Conservation (phyloP, 2,113 vertebrate species). For the Brienomyrus longianalis region DNA sequence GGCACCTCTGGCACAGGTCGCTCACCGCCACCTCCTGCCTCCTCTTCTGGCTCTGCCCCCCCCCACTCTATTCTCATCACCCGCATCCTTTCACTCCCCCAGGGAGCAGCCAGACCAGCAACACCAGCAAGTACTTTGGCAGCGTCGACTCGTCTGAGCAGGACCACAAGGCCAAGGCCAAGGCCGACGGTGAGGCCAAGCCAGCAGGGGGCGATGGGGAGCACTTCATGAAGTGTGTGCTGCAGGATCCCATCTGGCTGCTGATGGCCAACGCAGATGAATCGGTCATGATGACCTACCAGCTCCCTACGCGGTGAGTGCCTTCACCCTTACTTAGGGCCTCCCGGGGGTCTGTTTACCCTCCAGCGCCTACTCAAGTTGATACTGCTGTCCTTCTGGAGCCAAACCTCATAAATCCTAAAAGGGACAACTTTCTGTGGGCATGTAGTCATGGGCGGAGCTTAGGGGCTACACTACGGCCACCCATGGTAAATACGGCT, state of each 20-base stretch:
- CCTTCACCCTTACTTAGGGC: background rate
- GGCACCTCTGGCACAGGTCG: slow-evolving; percentile 69
- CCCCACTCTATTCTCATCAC: background rate
- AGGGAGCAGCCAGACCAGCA: slow-evolving; percentile 73
- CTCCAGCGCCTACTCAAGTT: background rate
- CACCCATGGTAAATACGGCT: background rate
- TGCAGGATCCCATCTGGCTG: slow-evolving; percentile 79
- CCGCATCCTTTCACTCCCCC: background rate
- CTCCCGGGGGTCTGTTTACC: background rate
- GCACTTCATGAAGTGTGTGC: slow-evolving; percentile 61
- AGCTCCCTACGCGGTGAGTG: slow-evolving; percentile 78
- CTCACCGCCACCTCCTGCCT: background rate
- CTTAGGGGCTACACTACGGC: background rate
- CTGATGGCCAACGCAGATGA: slow-evolving; percentile 72
- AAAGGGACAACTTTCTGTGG: background rate
- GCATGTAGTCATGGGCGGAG: background rate
- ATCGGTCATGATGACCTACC: slow-evolving; percentile 82
- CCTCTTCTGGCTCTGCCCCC: background rate
- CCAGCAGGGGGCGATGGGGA: slow-evolving; percentile 48
- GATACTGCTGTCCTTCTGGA: background rate
- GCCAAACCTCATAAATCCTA: background rate
- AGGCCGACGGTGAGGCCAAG: slow-evolving; percentile 31
- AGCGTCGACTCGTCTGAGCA: slow-evolving; percentile 87
- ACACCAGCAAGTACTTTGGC: slow-evolving; percentile 87
- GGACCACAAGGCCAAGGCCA: slow-evolving; percentile 64